Base-by-base conservation (phyloP, 2,113 vertebrate species). In the Triplophysa siluroides region DNA sequence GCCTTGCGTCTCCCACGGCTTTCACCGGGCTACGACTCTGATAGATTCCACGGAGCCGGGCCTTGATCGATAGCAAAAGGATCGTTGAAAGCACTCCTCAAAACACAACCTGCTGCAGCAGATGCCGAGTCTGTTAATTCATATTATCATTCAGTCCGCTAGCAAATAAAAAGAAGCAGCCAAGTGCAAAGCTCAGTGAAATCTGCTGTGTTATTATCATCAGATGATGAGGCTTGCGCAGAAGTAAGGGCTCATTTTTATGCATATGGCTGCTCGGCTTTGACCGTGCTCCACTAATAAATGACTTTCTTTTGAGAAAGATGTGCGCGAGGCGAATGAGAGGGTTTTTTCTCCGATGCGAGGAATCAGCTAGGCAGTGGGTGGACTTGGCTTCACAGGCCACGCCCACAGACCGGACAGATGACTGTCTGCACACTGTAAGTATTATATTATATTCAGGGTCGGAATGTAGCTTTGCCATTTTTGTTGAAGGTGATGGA, bases 11-110 rank as follows among this genome's bases (percentile, higher is more conserved):
- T 84, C 74, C 73, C 65, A 47, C n/a, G 45, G 81, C 80, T 86
- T 71, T 67, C 66, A 85, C 54, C 69, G 45, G 65, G 71, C 62
- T 71, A 47, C 41, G 73, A 83, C 81, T 89, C 89, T 88, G 87
- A 89, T 86, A 67, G 79, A 90, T 90, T 85, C 89, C 90, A 87
- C 80, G 84, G 73, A 85, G 86, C 83, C 63, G 83, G 81, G 66
- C 84, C 80, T 86, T 87, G 86, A 89, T 91, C 84, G 87, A 72
- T 58, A 58, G 67, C 79, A 86, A 83, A 90, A 80, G 72, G 79
- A 85, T 88, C 85, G 85, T 85, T 87, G 80, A 83, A 56, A 61
- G 41, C 79, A 2, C 47, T 82, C 83, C 68, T 86, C 83, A 78
- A 83, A 85, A 86, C 66, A 74, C 56, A 81, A 65, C 72, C 79